Percentiles rank a stretch among this genome's conserved stretches.
Conservation (phyloP, 2,888 invertebrate species). For the Cheilosia grossa region DNA sequence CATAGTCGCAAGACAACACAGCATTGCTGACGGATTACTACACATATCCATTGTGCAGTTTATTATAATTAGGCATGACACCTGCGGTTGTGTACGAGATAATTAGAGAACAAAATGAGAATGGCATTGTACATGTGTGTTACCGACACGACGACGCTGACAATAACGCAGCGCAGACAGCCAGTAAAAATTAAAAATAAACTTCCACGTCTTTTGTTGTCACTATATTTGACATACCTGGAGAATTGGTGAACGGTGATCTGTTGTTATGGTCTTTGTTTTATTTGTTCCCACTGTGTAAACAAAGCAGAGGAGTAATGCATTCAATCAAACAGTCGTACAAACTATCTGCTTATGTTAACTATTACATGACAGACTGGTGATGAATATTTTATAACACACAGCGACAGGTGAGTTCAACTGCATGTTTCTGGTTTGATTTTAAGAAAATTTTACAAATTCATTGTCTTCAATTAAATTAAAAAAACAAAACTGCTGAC, state of each 20-base stretch:
- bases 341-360: neutral
- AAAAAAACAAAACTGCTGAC: no score
- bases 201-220: conserved; percentile 4
- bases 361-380: neutral
- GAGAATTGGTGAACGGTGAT: conserved; percentile 11
- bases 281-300: neutral
- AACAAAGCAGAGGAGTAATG: neutral
- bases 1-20: conserved; percentile 8
- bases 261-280: conserved; percentile 17
- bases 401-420: neutral
- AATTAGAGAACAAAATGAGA: conserved; percentile 17
- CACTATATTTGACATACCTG: conserved; percentile 2
- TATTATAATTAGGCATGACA: conserved; percentile 32
- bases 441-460: no score
- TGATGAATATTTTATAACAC: conserved; percentile 17
- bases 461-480: no score
- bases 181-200: conserved; percentile 6
- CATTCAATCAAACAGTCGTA: neutral
- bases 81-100: conserved; percentile 34
- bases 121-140: neutral
- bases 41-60: conserved; percentile 17
- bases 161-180: no score
- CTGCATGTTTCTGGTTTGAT: no score
- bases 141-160: neutral
- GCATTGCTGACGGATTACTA: neutral